Conservation (phyloP, 2,797 vertebrate genomes). For the Dendrocincla tyrannina region DNA sequence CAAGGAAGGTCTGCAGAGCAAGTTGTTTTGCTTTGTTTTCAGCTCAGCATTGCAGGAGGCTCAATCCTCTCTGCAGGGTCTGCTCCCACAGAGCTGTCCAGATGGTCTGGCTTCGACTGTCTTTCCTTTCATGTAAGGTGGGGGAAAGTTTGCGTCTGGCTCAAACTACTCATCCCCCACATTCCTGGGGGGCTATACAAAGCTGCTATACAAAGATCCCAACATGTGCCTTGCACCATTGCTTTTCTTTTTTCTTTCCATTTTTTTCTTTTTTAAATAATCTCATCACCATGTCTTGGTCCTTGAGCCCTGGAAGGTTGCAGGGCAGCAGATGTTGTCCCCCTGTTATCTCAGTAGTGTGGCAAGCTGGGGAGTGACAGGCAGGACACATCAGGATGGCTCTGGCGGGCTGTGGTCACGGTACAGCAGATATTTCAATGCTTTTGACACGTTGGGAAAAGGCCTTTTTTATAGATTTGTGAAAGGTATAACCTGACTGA, state of each 20-base stretch:
- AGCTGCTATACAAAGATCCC: background rate
- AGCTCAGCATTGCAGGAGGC: background rate
- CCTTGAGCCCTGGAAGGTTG: background rate
- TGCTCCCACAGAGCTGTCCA: slow-evolving; percentile 29
- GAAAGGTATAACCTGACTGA: background rate
- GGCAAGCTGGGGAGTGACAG: background rate
- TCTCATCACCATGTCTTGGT: background rate
- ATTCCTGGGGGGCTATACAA: no score
- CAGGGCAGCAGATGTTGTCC: background rate
- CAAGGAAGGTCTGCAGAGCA: background rate
- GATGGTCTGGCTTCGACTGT: slow-evolving; percentile 33
- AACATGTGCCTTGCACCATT: background rate
- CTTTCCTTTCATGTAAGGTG: slow-evolving; percentile 16
- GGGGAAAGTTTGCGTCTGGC: background rate
- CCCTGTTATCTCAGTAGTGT: background rate
- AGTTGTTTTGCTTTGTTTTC: slow-evolving; percentile 27
- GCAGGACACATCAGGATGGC: rapidly evolving
- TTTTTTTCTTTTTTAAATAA: background rate
- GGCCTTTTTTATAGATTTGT: background rate
- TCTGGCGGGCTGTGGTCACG: background rate
- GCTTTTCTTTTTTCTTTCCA: background rate
- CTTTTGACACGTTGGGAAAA: background rate
- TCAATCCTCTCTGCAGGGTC: slow-evolving; percentile 27
- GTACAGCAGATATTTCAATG: background rate
- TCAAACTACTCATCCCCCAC: background rate